A percentile compares a stretch with the other conserved stretches of the same genome.
These are phyloP conservation scores for Bovichtus diacanthus DNA, from an alignment of 2,797 vertebrate species.

Conservation along the genomic window DNA sequence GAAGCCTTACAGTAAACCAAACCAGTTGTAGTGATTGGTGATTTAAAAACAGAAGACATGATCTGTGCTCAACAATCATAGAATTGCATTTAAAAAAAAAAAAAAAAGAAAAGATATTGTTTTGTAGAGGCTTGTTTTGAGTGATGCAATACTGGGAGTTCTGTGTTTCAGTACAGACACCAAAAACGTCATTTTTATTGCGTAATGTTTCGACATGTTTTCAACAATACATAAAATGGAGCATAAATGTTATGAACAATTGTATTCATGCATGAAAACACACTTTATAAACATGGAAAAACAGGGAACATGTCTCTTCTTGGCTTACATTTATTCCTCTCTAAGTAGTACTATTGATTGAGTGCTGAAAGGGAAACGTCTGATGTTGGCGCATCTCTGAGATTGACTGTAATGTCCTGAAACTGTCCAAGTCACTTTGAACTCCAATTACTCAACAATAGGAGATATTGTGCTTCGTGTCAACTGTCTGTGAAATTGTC, in stretches of 20 bases:
- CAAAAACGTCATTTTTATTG: too few relatives aligned
- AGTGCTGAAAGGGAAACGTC: not conserved
- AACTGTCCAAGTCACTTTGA: slow-evolving; percentile 51
- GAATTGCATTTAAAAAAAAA: not conserved
- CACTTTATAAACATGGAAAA: not conserved
- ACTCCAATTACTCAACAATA: slow-evolving; percentile 39
- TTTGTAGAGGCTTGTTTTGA: too few relatives aligned
- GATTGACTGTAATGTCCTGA: slow-evolving; percentile 36
- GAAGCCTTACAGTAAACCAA: not conserved
- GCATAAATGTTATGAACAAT: not conserved
- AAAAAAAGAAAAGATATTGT: too few relatives aligned
- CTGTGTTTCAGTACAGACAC: not conserved
- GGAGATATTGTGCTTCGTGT: slow-evolving; percentile 16
- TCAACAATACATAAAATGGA: not conserved
- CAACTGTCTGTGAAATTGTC: slow-evolving; percentile 18
- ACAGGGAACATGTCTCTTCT: not conserved
- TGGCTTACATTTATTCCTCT: not conserved
- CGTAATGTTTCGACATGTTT: too few relatives aligned
- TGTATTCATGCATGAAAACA: not conserved
- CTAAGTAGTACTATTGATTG: slow-evolving; percentile 15
- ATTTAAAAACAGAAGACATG: not conserved
- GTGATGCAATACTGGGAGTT: not conserved
- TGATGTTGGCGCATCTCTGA: not conserved
- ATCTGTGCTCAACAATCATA: not conserved
- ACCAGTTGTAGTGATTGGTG: not conserved